Conservation (phyloP, 2,113 vertebrate genomes). For the Columba livia region DNA sequence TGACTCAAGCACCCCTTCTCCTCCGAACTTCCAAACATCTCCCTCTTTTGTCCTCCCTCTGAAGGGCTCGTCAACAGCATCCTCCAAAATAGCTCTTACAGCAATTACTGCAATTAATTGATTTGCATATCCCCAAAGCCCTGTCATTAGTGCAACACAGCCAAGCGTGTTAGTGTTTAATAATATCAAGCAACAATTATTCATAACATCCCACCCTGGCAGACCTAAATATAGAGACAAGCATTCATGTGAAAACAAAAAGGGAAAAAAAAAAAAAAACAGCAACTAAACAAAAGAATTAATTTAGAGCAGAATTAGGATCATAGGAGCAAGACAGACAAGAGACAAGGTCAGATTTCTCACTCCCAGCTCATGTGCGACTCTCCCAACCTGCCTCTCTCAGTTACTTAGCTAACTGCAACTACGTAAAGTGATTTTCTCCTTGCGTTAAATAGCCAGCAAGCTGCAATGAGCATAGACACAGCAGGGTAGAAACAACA, state of each 20-base stretch:
- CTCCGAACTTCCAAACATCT: background rate
- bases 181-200: conserved; percentile 62
- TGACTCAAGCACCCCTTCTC: background rate
- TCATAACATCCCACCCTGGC: conserved; percentile 27
- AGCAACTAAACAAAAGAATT: conserved; percentile 63
- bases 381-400: background rate
- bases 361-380: background rate
- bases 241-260: conserved; percentile 53
- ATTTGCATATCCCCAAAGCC: conserved; percentile 66
- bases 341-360: conserved; percentile 44
- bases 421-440: background rate
- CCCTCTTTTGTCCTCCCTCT: background rate
- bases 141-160: conserved; percentile 62
- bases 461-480: background rate
- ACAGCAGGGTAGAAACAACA: background rate
- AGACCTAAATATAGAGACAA: conserved; percentile 61
- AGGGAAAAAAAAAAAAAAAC: background rate
- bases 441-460: background rate
- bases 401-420: background rate
- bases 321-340: conserved; percentile 14
- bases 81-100: conserved; percentile 40
- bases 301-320: conserved; percentile 49
- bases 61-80: conserved; percentile 33
- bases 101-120: conserved; percentile 60
- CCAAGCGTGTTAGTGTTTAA: conserved; percentile 59